Conservation (phyloP, 2,888 invertebrate genomes). For the Odontomyia ornata region DNA sequence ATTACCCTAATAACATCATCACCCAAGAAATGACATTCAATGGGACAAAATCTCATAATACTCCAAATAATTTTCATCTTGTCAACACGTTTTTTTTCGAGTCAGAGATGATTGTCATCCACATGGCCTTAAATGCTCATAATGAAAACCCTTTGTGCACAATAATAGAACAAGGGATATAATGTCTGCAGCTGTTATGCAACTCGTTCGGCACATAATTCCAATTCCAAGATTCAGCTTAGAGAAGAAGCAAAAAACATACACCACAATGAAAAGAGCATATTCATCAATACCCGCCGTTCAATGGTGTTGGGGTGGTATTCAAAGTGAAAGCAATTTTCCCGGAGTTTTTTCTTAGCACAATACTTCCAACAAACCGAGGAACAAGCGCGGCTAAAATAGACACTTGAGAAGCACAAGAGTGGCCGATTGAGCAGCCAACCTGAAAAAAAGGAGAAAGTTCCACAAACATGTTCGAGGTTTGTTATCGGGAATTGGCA, state of each 20-base stretch:
- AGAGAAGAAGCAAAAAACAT: conserved; percentile 8
- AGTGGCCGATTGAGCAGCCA: neutral
- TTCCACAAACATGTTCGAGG: conserved; percentile 35
- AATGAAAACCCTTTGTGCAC: neutral
- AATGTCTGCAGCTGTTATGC: conserved; percentile 42
- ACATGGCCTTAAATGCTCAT: conserved; percentile 2
- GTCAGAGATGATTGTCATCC: neutral
- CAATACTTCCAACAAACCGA: conserved; percentile 11
- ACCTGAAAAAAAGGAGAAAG: conserved; percentile 43
- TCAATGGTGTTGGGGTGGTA: conserved; percentile 35
- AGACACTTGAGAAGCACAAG: neutral
- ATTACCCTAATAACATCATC: neutral
- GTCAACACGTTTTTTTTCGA: conserved; percentile 23
- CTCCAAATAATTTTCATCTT: conserved; percentile 27
- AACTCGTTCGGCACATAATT: conserved; percentile 40
- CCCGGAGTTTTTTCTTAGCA: conserved; percentile 33
- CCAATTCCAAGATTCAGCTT: conserved; percentile 14
- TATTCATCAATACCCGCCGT: conserved; percentile 34
- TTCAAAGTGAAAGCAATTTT: conserved; percentile 47
- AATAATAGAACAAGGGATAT: conserved; percentile 33
- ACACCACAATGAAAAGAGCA: neutral
- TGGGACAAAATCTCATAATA: neutral
- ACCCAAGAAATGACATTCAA: neutral
- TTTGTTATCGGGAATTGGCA: conserved; percentile 49
- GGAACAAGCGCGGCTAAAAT: conserved; percentile 40